phyloP scores from a whole-genome alignment of 1,140 invertebrate genomes.

The Berghia stephanieae region DNA sequence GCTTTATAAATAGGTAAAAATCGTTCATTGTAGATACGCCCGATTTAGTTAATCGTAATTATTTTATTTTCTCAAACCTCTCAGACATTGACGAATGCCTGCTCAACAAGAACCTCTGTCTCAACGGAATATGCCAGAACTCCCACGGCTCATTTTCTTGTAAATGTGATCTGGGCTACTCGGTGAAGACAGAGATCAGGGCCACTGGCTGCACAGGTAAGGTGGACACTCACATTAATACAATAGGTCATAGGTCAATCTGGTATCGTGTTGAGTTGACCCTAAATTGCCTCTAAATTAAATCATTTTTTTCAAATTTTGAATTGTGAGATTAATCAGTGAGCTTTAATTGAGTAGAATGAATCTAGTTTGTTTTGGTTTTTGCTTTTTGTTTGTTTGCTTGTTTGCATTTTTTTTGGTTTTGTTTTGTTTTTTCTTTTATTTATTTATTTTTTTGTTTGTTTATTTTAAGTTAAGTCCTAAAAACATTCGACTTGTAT shows the following conservation, averaged over 20 bases:
- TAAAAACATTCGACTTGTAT: too few relatives aligned
- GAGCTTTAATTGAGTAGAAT: background rate
- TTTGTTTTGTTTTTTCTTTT: too few relatives aligned
- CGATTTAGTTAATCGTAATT: too few relatives aligned
- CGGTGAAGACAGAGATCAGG: conserved; percentile 57
- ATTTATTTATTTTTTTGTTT: too few relatives aligned
- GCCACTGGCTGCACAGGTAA: conserved; percentile 65
- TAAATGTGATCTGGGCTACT: conserved; percentile 83
- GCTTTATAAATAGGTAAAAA: too few relatives aligned
- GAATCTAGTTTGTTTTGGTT: too few relatives aligned
- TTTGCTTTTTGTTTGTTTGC: too few relatives aligned
- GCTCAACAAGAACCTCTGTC: conserved; percentile 72
- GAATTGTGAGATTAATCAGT: background rate
- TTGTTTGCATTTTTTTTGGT: too few relatives aligned
- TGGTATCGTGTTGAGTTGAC: background rate
- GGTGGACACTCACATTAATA: background rate
- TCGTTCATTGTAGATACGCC: too few relatives aligned
- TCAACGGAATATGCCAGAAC: conserved; percentile 85
- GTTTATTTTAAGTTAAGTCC: too few relatives aligned
- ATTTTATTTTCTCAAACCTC: conserved; percentile 34
- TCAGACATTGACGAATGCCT: conserved; percentile 76
- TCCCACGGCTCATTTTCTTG: conserved; percentile 82
- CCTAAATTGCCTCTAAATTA: background rate
- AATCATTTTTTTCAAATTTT: background rate
- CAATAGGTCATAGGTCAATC: background rate